A percentile compares a stretch with the other conserved stretches of the same genome.
phyloP scores from a whole-genome alignment of 2,797 vertebrate species.

The Cetoscarus ocellatus region DNA sequence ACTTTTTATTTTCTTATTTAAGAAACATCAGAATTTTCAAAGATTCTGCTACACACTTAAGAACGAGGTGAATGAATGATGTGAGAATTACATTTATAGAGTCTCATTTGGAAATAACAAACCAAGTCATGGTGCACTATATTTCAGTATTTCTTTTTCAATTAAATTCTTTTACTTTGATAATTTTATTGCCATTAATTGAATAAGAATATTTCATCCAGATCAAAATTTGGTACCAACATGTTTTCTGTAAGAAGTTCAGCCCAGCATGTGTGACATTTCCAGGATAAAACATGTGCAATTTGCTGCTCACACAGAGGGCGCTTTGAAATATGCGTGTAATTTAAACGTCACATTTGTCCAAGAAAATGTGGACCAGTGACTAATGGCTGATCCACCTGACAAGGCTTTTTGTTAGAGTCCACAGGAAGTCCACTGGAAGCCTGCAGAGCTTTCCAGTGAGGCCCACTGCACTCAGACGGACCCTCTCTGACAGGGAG shows the following conservation, averaged over 20 bases:
- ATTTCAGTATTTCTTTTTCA: background rate
- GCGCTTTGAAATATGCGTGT: constrained; percentile 67
- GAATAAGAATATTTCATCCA: constrained; percentile 17
- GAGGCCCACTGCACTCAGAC: constrained; percentile 67
- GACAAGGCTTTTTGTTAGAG: constrained; percentile 79
- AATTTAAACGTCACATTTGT: constrained; percentile 76
- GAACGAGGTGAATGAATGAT: background rate
- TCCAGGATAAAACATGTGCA: constrained; percentile 51
- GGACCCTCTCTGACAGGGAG: constrained; percentile 67
- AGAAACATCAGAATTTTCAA: too few relatives aligned
- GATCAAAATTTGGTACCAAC: constrained; percentile 51
- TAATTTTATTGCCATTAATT: constrained; percentile 4
- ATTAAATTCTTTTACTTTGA: constrained; percentile 7
- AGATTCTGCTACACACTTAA: background rate
- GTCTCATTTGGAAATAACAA: background rate
- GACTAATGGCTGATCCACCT: constrained; percentile 75
- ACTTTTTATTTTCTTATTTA: too few relatives aligned
- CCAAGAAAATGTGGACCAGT: constrained; percentile 62
- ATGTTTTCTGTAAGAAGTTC: constrained; percentile 51
- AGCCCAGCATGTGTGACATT: constrained; percentile 58
- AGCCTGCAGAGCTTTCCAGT: constrained; percentile 67
- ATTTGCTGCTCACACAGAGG: constrained; percentile 63
- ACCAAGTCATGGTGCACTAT: background rate
- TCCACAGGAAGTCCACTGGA: constrained; percentile 76
- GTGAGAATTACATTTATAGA: background rate